Evolutionary conservation across 2,797 vertebrate genomes (phyloP).

Genomic region (Microctenopoma lineatum): DNA sequence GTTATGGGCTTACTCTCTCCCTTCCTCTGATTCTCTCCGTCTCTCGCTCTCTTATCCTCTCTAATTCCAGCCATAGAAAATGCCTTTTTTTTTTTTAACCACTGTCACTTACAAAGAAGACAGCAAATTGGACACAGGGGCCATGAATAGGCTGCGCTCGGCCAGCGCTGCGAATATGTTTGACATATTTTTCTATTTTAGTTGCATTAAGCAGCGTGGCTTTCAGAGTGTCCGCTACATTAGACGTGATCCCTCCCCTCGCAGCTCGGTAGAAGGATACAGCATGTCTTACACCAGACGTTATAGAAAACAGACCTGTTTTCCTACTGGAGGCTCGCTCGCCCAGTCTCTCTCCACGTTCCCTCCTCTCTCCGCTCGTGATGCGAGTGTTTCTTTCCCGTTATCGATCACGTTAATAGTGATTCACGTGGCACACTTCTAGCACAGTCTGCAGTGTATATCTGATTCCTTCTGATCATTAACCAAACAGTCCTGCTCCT

Average conservation of each 20-base stretch:
- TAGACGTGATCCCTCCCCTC: conserved; percentile 21
- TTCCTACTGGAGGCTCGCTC: conserved; percentile 18
- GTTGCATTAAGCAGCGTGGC: conserved; percentile 21
- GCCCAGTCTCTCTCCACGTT: conserved; percentile 19
- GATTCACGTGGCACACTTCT: conserved; percentile 34
- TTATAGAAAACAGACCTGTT: conserved; percentile 14
- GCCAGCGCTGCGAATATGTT: conserved; percentile 34
- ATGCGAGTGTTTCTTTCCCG: conserved; percentile 2
- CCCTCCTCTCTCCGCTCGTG: background rate
- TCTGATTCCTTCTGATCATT: conserved; percentile 9
- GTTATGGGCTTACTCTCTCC: conserved; percentile 78
- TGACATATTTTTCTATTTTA: conserved; percentile 42
- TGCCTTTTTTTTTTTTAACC: conserved; percentile 39
- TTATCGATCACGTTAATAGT: conserved; percentile 38
- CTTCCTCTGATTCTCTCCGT: conserved; percentile 11
- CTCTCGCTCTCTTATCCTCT: conserved; percentile 25
- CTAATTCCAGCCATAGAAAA: conserved; percentile 75
- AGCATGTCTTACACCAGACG: conserved; percentile 21
- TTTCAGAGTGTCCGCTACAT: conserved; percentile 33
- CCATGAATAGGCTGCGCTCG: conserved; percentile 46
- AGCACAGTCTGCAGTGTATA: conserved; percentile 13
- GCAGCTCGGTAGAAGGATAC: conserved; percentile 21
- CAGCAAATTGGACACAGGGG: conserved; percentile 60
- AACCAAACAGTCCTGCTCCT: conserved; percentile 26
- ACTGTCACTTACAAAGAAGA: conserved; percentile 35